Percentiles rank a stretch among this genome's conserved stretches.
phyloP scores from a whole-genome alignment of 2,797 vertebrate genomes.

The Nothura maculosa region DNA sequence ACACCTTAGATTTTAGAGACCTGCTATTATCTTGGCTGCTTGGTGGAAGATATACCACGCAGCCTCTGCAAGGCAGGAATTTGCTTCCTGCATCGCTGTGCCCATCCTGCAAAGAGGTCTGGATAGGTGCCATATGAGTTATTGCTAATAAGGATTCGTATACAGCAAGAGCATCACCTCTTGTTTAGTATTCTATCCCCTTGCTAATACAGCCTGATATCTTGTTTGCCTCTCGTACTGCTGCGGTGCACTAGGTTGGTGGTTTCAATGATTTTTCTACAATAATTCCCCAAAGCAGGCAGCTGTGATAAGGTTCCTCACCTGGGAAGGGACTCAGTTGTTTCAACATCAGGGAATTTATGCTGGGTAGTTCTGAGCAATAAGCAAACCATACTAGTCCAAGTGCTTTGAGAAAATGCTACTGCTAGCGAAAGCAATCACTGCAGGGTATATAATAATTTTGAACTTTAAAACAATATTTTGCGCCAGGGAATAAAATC shows the following conservation, averaged over 20 bases:
- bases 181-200: conserved; percentile 8
- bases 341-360: conserved; percentile 29
- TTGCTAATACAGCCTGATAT: background rate
- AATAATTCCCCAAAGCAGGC: background rate
- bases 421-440: background rate
- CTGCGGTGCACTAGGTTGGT: background rate
- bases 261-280: conserved; percentile 44
- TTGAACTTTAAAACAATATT: background rate
- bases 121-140: background rate
- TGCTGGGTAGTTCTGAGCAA: background rate
- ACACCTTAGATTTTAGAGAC: conserved; percentile 22
- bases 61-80: background rate
- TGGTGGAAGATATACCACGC: background rate
- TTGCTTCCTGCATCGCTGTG: background rate
- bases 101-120: background rate
- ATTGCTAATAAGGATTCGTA: background rate
- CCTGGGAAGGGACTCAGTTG: background rate
- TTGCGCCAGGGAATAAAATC: background rate
- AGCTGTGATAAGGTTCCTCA: background rate
- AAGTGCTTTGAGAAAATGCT: background rate
- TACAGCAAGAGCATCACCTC: background rate
- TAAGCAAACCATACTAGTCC: background rate
- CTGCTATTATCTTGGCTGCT: background rate
- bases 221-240: background rate
- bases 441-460: background rate